Conservation (phyloP, 2,113 vertebrate genomes). For the Burhinus oedicnemus region DNA sequence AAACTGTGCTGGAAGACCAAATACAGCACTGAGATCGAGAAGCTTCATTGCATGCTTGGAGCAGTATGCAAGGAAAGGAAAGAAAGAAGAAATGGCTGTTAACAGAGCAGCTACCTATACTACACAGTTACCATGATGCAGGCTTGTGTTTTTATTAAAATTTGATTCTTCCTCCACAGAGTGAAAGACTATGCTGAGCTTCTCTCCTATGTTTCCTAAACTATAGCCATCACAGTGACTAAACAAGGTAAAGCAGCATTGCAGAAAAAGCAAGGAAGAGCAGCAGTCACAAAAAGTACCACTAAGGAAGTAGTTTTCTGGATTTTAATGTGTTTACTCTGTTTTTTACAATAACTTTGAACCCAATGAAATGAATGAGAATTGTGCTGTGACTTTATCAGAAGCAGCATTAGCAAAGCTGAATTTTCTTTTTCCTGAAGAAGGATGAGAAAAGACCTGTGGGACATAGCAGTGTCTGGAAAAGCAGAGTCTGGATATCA, state of each 20-base stretch:
- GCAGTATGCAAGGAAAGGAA: background rate
- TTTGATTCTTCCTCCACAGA: background rate
- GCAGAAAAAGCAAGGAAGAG: background rate
- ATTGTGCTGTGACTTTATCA: background rate
- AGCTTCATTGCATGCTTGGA: background rate
- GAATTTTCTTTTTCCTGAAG: background rate
- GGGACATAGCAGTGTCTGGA: background rate
- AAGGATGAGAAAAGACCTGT: background rate
- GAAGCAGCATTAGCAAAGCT: background rate
- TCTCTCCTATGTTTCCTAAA: background rate
- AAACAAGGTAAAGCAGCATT: background rate
- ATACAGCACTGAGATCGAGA: background rate
- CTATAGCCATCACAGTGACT: background rate
- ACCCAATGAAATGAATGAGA: background rate
- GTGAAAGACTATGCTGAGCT: background rate
- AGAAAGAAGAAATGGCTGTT: background rate
- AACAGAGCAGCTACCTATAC: background rate
- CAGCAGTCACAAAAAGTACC: background rate
- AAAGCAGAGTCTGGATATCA: background rate
- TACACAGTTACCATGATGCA: background rate
- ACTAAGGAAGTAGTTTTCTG: background rate
- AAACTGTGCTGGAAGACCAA: conserved; percentile 18
- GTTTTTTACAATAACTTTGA: background rate
- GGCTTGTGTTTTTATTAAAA: background rate
- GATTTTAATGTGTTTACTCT: background rate